Conservation (phyloP, 2,888 invertebrate genomes). For the Pristionchus maxplancki region DNA sequence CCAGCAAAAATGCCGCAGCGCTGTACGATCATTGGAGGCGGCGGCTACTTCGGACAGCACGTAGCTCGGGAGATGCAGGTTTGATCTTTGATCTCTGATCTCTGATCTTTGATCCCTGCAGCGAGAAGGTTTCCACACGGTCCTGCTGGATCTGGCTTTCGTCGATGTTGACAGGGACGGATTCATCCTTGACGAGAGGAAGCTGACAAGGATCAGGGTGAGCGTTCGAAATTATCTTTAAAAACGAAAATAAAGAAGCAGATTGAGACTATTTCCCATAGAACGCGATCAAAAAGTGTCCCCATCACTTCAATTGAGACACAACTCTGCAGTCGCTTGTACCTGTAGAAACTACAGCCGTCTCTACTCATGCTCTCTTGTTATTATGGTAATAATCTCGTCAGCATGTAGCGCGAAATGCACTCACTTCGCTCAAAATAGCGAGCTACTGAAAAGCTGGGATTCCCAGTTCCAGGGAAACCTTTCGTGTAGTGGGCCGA, state of each 20-base stretch:
- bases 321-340: neutral
- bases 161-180: slow-evolving; percentile 53
- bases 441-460: neutral
- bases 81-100: slow-evolving; percentile 15
- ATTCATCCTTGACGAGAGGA: slow-evolving; percentile 55
- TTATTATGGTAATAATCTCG: neutral
- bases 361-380: neutral
- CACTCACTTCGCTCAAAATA: neutral
- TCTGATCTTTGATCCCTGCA: slow-evolving; percentile 60
- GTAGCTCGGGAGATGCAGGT: slow-evolving; percentile 74
- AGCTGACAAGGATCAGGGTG: slow-evolving; percentile 56
- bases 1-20: neutral
- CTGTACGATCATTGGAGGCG: slow-evolving; percentile 78
- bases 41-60: slow-evolving; percentile 79
- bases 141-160: slow-evolving; percentile 76
- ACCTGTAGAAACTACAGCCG: neutral
- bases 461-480: neutral
- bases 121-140: slow-evolving; percentile 76
- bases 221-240: neutral
- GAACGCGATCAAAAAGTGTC: neutral
- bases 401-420: neutral
- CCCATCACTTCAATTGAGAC: neutral
- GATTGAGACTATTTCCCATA: no score
- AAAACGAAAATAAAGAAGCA: no score
- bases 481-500: neutral